Base-by-base conservation (phyloP, 2,797 vertebrate genomes). In the Lithobates pipiens region DNA sequence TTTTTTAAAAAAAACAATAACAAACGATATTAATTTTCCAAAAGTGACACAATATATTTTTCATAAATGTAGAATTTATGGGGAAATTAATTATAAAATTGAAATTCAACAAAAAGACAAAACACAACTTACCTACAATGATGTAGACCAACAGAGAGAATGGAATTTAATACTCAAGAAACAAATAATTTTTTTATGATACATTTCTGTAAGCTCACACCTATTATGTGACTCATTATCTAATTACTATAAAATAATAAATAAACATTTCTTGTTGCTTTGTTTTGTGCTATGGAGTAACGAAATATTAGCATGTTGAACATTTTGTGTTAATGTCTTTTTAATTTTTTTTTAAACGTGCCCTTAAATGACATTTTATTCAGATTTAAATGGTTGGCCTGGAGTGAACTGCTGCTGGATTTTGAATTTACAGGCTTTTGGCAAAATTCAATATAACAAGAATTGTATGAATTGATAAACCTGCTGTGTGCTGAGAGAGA, bases 401-500 rank as follows among this genome's bases (percentile, higher is more conserved):
- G 10, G 36, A 65, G 42, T 65, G 32, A 77, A 65, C 61, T 77
- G 32, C 61, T 67, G 76, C 61, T 61, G 75, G 9, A 65, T 65
- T 77, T 42, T 5, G n/a, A 54, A 76, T 76, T 44, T 50, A 54
- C 44, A 76, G n/a, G 44, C 57, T 21, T 25, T 77, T 77, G 32
- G 29, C 61, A 42, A 65, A 39, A 77, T 77, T 54, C 27, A 77
- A n/a, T 39, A 42, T 67, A 21, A 77, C 57, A 77, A n/a, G 21
- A 67, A 42, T 67, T 65, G 21, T 77, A 44, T 77, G 76, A 77
- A 77, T 27, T 65, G 44, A 76, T 54, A 50, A 54, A 42, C 36
- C 32, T 77, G 27, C 16, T 61, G 32, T 77, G 54, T 57, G 29
- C 50, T 21, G 27, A 63, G 50, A 61, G 29, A 63, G 44, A 54